Conservation (phyloP, 2,888 invertebrate species). For the Chrysodeixis includens region DNA sequence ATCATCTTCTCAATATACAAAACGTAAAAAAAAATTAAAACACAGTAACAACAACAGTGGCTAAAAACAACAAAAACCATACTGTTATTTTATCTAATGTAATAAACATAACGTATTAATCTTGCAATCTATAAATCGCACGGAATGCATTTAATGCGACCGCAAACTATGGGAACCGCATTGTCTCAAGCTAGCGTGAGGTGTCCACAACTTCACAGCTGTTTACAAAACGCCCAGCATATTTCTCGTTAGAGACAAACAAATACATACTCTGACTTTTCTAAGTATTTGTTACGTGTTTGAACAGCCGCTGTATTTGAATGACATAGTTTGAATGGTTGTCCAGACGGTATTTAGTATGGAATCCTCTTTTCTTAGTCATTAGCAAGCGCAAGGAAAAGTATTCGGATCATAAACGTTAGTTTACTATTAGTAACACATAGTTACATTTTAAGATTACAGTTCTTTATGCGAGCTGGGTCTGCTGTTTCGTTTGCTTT, state of each 20-base stretch:
- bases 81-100: not conserved
- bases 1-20: too few relatives aligned
- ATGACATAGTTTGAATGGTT: not conserved
- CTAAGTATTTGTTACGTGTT: conserved; percentile 6
- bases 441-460: too few relatives aligned
- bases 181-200: conserved; percentile 56
- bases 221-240: conserved; percentile 63
- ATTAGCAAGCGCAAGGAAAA: too few relatives aligned
- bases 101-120: not conserved
- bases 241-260: conserved; percentile 47
- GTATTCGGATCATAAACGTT: too few relatives aligned
- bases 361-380: not conserved
- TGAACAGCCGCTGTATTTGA: not conserved
- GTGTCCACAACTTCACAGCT: conserved; percentile 64
- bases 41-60: too few relatives aligned
- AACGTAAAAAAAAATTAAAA: too few relatives aligned
- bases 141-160: conserved; percentile 21
- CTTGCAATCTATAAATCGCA: not conserved
- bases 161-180: conserved; percentile 58
- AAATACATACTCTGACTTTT: conserved; percentile 37
- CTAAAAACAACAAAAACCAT: too few relatives aligned
- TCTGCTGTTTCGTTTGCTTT: too few relatives aligned
- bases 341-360: not conserved
- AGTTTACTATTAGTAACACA: too few relatives aligned
- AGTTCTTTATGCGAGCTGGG: too few relatives aligned